Conservation (phyloP, 2,888 invertebrate species). For the Drosophila nr. perissopoda region DNA sequence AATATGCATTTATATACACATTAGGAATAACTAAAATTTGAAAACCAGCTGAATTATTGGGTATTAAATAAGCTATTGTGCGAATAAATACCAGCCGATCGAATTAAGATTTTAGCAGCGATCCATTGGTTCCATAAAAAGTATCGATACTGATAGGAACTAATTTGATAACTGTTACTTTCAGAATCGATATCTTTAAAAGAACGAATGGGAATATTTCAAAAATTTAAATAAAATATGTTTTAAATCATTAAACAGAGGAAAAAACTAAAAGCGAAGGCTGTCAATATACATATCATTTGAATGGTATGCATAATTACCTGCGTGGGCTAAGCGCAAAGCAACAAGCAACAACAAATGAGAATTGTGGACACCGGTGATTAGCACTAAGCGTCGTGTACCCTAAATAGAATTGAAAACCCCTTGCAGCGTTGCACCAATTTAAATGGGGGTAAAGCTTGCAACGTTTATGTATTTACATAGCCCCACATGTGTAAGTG, state of each 20-base stretch:
- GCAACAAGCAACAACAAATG: conserved; percentile 47
- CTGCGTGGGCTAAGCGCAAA: conserved; percentile 23
- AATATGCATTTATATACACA: not conserved
- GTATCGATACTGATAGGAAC: conserved; percentile 20
- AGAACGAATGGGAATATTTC: not conserved
- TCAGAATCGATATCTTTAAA: not conserved
- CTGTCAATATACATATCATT: conserved; percentile 3
- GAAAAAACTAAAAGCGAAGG: conserved; percentile 28
- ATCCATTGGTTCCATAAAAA: conserved; percentile 5
- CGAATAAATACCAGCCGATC: not conserved
- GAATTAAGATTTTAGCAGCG: conserved; percentile 7
- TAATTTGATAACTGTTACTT: not conserved
- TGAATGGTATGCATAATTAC: conserved; percentile 4
- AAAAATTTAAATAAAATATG: not conserved
- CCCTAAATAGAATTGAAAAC: conserved; percentile 56
- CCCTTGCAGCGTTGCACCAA: conserved; percentile 40
- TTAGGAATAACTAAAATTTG: not conserved
- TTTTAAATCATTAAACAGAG: not conserved
- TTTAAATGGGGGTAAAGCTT: conserved; percentile 45
- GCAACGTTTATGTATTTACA: conserved; percentile 17
- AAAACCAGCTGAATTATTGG: too few relatives aligned
- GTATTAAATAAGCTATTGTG: not conserved
- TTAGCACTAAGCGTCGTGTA: conserved; percentile 55
- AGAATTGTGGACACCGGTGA: conserved; percentile 32
- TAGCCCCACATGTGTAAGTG: not conserved